Conservation (phyloP, 2,888 invertebrate genomes). For the Drosophila recens region DNA sequence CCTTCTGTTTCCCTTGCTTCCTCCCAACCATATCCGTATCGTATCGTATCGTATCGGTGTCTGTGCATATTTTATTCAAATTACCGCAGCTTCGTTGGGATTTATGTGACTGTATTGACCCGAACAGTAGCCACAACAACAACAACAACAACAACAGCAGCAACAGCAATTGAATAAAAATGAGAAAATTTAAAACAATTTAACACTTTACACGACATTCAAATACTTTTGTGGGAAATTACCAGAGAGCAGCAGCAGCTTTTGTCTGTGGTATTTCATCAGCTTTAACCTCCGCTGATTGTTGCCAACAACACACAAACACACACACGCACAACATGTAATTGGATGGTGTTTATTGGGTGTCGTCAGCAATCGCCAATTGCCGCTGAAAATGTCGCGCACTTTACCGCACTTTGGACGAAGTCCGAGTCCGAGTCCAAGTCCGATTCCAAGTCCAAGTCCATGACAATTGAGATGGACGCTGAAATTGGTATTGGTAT, state of each 20-base stretch:
- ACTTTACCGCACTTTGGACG: constrained; percentile 11
- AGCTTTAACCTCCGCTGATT: constrained; percentile 62
- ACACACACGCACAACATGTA: constrained; percentile 44
- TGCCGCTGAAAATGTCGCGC: constrained; percentile 52
- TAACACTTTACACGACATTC: constrained; percentile 81
- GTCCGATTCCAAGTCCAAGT: constrained; percentile 12
- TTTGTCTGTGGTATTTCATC: constrained; percentile 64
- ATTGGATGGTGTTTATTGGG: constrained; percentile 76
- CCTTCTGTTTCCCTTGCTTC: background rate
- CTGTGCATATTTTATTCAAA: constrained; percentile 78
- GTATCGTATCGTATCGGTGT: constrained; percentile 10
- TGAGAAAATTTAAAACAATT: constrained; percentile 75
- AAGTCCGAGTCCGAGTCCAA: too few relatives aligned
- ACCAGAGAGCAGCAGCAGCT: constrained; percentile 42
- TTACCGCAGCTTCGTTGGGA: constrained; percentile 65
- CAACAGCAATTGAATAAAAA: constrained; percentile 19
- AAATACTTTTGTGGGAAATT: constrained; percentile 80
- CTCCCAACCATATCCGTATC: constrained; percentile 13
- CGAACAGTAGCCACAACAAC: constrained; percentile 30
- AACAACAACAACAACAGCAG: constrained; percentile 18
- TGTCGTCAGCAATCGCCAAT: constrained; percentile 77
- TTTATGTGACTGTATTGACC: constrained; percentile 67
- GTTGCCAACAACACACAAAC: constrained; percentile 44
- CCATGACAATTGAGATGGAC: constrained; percentile 53
- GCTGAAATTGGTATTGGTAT: constrained; percentile 41